These are phyloP conservation scores for Bufo bufo DNA, from an alignment of 2,113 vertebrate genomes.

Conservation along the genomic window DNA sequence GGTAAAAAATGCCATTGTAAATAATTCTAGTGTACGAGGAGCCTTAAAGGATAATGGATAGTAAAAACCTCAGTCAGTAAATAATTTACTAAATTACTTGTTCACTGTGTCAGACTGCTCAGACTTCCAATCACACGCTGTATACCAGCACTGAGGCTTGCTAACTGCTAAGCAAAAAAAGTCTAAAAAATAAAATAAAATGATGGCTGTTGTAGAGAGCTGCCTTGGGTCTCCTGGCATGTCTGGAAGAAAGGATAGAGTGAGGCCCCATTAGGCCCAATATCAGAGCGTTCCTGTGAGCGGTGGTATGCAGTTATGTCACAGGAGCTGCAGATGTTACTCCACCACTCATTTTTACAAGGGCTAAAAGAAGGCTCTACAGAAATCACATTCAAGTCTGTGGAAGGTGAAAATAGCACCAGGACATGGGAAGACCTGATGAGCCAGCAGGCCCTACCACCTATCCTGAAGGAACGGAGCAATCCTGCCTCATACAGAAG, in stretches of 20 bases:
- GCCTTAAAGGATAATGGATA: too few species aligned
- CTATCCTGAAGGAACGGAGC: neutral
- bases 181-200: too few species aligned
- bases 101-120: too few species aligned
- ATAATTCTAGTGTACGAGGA: too few species aligned
- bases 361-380: neutral
- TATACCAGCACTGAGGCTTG: too few species aligned
- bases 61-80: too few species aligned
- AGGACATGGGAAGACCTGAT: neutral
- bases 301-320: neutral
- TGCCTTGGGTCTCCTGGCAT: neutral
- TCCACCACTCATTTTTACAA: neutral
- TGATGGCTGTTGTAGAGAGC: neutral
- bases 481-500: neutral
- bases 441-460: neutral
- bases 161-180: neutral
- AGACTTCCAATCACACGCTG: too few species aligned
- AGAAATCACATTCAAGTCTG: neutral
- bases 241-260: neutral
- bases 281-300: constrained; percentile 5
- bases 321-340: constrained; percentile 8
- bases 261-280: neutral
- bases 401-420: constrained; percentile 6
- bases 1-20: too few species aligned
- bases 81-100: too few species aligned